phyloP scores from a whole-genome alignment of 2,113 vertebrate species.

The Etheostoma cragini region DNA sequence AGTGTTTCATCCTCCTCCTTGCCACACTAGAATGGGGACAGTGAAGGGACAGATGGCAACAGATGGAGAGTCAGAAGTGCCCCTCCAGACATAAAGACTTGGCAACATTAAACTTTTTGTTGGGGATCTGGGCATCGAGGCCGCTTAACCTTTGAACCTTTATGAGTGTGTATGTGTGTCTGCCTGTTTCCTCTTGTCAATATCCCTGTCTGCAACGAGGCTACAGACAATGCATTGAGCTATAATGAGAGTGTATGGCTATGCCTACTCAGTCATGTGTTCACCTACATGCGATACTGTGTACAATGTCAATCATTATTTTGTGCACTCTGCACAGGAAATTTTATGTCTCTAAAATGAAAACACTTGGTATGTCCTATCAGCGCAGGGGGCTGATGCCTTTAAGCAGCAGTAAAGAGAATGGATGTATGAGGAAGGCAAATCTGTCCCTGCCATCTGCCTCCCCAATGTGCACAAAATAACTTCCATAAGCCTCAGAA shows the following conservation, averaged over 20 bases:
- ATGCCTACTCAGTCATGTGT: neutral
- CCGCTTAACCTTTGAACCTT: slow-evolving; percentile 78
- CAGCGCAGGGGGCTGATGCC: slow-evolving; percentile 27
- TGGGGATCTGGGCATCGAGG: slow-evolving; percentile 72
- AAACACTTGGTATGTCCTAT: slow-evolving; percentile 23
- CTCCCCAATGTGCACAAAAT: slow-evolving; percentile 59
- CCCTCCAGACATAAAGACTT: slow-evolving; percentile 81
- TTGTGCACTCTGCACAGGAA: slow-evolving; percentile 13
- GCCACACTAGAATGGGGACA: slow-evolving; percentile 74
- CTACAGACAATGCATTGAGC: neutral
- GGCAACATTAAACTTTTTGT: slow-evolving; percentile 75
- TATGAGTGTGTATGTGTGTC: slow-evolving; percentile 49
- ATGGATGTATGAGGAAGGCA: slow-evolving; percentile 55
- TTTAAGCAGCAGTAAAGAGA: slow-evolving; percentile 49
- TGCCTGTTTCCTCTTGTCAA: slow-evolving; percentile 41
- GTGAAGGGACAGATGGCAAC: slow-evolving; percentile 81
- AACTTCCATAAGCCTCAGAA: slow-evolving; percentile 67
- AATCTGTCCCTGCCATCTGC: slow-evolving; percentile 79
- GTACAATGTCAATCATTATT: slow-evolving; percentile 20
- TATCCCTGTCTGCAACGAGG: neutral
- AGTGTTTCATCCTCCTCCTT: slow-evolving; percentile 47
- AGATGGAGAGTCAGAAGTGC: slow-evolving; percentile 83
- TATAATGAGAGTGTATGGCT: neutral
- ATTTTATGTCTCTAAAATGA: neutral
- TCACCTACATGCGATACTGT: slow-evolving; percentile 3